Base-by-base conservation (phyloP, 2,113 vertebrate genomes). In the Otolemur garnettii region DNA sequence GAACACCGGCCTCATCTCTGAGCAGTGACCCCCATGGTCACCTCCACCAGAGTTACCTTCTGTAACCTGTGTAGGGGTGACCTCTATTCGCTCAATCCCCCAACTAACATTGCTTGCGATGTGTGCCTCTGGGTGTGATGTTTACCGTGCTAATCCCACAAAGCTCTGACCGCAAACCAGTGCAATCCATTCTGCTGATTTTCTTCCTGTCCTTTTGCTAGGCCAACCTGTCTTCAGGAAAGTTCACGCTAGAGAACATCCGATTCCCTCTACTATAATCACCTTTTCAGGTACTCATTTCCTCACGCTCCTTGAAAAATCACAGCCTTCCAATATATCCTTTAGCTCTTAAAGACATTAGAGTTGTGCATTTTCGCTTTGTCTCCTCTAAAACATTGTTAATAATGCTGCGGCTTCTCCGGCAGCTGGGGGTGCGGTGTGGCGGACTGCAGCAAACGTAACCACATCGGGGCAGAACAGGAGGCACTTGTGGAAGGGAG, bases 171-270 rank as follows among this genome's bases (percentile, higher is more conserved):
- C 45, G 60, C 0, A 93, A 33, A 90, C 0, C 84, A 59, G 0
- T 42, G 14, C n/a, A 0, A 77, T 95, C 62, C 82, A 88, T 91
- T 60, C 94, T 92, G 94, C 93, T 98, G 93, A 98, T 74, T 96
- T 97, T 97, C 97, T 98, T 78, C 96, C 97, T 97, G 87, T 99
- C 98, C 5, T 97, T 98, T 97, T 83, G 87, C 97, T 98, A 99
- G 99, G 99, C 97, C 98, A 98, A 82, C 98, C 99, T 96, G 91
- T 99, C 98, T 98, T 99, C 98, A 98, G 99, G 98, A 99, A 99
- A 97, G 98, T 99, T 97, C 99, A 99, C 90, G 93, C 98, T 98
- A 99, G 99, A 98, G 99, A 99, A 68, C 99, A 98, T 97, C 98
- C 98, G 86, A 95, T 98, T 90, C 98, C 98, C 94, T 98, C 98